Evolutionary conservation across 2,113 vertebrate species (phyloP).

Genomic region (Dicerorhinus sumatrensis): DNA sequence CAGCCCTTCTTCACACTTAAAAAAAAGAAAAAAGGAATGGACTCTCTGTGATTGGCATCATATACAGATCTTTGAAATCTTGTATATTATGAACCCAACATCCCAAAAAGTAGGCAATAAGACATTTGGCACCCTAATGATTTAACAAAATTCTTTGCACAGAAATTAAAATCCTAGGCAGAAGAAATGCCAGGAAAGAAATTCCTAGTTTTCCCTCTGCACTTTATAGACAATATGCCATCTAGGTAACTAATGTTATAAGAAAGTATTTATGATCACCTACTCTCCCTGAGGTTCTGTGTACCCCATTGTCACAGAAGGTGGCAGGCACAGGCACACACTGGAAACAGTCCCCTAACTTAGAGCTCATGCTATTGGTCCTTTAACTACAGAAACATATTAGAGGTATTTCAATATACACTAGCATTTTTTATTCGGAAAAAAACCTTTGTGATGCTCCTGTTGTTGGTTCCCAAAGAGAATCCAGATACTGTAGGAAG

Average conservation of each 20-base stretch:
- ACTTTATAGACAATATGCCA: background rate
- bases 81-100: background rate
- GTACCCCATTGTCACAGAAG: background rate
- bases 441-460: background rate
- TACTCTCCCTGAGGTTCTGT: background rate
- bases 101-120: background rate
- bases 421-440: background rate
- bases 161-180: conserved; percentile 43
- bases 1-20: background rate
- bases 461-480: conserved; percentile 43
- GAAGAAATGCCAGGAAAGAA: conserved; percentile 3
- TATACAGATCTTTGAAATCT: background rate
- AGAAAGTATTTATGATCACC: background rate
- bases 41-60: background rate
- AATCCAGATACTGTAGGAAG: background rate
- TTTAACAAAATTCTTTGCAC: background rate
- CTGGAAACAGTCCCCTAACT: background rate
- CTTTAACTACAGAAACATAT: background rate
- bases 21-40: background rate
- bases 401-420: background rate
- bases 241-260: background rate
- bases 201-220: background rate
- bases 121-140: background rate
- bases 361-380: background rate
- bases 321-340: background rate